Percentiles rank a stretch among this genome's conserved stretches.
Conservation (phyloP, 2,113 vertebrate genomes). For the Perccottus glenii region DNA sequence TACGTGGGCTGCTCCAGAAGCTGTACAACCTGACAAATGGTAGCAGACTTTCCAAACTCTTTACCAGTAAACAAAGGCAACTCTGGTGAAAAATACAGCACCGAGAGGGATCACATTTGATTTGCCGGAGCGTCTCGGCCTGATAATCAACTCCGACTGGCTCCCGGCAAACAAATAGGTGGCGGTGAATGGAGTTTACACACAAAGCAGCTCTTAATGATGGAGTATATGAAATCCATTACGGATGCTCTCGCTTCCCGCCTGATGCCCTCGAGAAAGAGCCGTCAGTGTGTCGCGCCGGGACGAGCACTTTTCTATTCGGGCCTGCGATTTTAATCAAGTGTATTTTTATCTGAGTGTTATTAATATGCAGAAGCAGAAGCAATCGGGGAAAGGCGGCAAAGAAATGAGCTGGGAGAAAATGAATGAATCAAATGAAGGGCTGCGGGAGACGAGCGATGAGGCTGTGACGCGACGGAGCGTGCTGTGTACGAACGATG, state of each 20-base stretch:
- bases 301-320: conserved; percentile 7
- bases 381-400: conserved; percentile 44
- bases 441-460: conserved; percentile 31
- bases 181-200: conserved; percentile 51
- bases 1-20: conserved; percentile 32
- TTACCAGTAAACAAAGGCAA: conserved; percentile 56
- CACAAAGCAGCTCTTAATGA: conserved; percentile 57
- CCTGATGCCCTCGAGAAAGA: conserved; percentile 54
- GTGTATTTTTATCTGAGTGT: conserved; percentile 59
- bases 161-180: conserved; percentile 50
- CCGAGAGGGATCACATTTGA: conserved; percentile 47
- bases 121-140: conserved; percentile 19
- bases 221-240: conserved; percentile 57
- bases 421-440: conserved; percentile 70
- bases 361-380: conserved; percentile 68
- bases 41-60: conserved; percentile 49
- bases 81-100: conserved; percentile 23
- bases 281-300: conserved; percentile 24
- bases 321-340: conserved; percentile 68
- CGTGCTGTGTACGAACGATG: conserved; percentile 42
- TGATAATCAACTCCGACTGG: conserved; percentile 56
- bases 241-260: conserved; percentile 56
- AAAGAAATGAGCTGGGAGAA: conserved; percentile 53
- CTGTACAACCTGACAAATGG: conserved; percentile 55
- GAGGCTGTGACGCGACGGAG: conserved; percentile 58